Percentiles rank a stretch among this genome's conserved stretches.
Conservation (phyloP, 1,140 invertebrate species). For the Scaptomyza montana region DNA sequence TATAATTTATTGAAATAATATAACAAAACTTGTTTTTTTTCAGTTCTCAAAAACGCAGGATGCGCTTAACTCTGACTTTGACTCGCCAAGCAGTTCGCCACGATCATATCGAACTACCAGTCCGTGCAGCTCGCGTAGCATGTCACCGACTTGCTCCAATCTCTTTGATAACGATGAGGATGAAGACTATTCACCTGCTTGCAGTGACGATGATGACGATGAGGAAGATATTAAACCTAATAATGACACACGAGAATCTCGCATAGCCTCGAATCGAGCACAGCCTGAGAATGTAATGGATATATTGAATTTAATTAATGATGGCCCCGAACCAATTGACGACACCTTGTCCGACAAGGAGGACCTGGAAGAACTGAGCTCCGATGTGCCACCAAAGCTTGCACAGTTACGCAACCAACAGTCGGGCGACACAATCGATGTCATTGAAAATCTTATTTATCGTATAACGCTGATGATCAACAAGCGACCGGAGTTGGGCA, state of each 20-base stretch:
- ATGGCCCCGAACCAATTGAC: slow-evolving; percentile 72
- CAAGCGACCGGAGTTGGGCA: slow-evolving; percentile 71
- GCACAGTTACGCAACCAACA: slow-evolving; percentile 49
- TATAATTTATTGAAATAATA: too few species aligned
- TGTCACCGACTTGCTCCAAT: slow-evolving; percentile 71
- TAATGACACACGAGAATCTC: slow-evolving; percentile 52
- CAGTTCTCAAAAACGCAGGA: slow-evolving; percentile 73
- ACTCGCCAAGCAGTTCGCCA: slow-evolving; percentile 78
- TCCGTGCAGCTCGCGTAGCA: slow-evolving; percentile 80
- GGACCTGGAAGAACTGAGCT: slow-evolving; percentile 71
- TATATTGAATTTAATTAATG: slow-evolving; percentile 73
- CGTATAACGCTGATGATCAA: slow-evolving; percentile 77
- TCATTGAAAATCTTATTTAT: slow-evolving; percentile 78
- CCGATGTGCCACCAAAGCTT: slow-evolving; percentile 69
- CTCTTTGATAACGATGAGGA: slow-evolving; percentile 66
- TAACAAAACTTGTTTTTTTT: neutral
- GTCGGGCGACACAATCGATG: slow-evolving; percentile 68
- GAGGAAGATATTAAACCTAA: slow-evolving; percentile 61
- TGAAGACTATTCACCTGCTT: slow-evolving; percentile 83
- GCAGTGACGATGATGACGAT: slow-evolving; percentile 78
- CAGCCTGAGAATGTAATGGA: slow-evolving; percentile 70
- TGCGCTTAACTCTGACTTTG: slow-evolving; percentile 55
- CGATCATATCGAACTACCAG: slow-evolving; percentile 71
- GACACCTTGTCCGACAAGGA: slow-evolving; percentile 77
- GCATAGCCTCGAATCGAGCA: slow-evolving; percentile 47